phyloP scores from a whole-genome alignment of 2,113 vertebrate genomes.

The Irena cyanogastra region DNA sequence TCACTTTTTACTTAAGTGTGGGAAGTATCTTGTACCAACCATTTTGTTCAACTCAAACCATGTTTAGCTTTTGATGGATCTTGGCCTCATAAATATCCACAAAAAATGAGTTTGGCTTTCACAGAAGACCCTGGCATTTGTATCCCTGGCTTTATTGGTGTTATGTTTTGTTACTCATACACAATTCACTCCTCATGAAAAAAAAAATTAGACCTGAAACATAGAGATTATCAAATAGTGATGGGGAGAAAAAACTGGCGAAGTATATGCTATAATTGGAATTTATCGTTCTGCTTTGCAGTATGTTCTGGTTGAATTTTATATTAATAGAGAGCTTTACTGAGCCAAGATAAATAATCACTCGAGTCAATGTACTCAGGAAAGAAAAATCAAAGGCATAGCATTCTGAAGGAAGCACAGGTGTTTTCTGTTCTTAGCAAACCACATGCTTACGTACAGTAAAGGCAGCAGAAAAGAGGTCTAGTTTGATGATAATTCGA shows the following conservation, averaged over 20 bases:
- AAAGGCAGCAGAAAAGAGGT: background rate
- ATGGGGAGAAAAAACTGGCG: background rate
- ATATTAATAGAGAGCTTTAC: background rate
- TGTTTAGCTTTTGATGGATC: background rate
- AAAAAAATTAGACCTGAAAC: background rate
- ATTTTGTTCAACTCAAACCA: background rate
- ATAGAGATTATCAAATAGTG: background rate
- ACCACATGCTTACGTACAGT: background rate
- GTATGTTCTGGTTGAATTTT: background rate
- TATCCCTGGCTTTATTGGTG: background rate
- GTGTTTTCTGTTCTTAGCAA: background rate
- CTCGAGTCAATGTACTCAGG: background rate
- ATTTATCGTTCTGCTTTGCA: background rate
- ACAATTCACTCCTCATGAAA: background rate
- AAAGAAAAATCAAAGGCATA: conserved; percentile 11
- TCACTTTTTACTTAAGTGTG: background rate
- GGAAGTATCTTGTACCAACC: background rate
- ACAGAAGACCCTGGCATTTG: background rate
- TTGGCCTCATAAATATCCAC: background rate
- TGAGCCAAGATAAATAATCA: background rate
- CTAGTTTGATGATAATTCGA: background rate
- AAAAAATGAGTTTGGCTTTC: background rate
- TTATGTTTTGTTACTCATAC: background rate
- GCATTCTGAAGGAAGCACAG: background rate
- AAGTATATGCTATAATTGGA: background rate